Evolutionary conservation across 1,140 invertebrate genomes (phyloP), one percentile per base, ranked within the genome.

Genomic region (Tribolium madens): DNA sequence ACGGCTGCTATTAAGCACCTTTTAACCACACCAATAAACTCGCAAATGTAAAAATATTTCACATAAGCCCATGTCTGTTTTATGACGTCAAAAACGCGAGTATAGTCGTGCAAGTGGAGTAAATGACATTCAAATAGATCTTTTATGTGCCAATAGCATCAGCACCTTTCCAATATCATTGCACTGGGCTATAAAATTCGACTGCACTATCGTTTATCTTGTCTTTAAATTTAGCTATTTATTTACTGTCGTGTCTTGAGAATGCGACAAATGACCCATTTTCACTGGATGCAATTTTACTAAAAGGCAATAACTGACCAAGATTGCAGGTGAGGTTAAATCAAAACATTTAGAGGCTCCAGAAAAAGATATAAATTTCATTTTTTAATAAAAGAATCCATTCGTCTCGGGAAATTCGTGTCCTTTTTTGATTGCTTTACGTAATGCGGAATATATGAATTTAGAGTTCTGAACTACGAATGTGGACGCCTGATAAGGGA

Each of bases 1-100:
- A 36, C 18, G 15, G 15, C 10, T 9, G 52, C 52, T 57, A 57
- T 57, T 57, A 57, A 57, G 17, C 6, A 18, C 57, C 21, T 36
- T 36, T 64, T 64, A 64, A 64, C 57, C 57, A 64, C 57, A 57
- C 57, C 57, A 64, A 64, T 64, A 64, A 64, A 64, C 57, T 42
- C 26, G 21, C 12, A 64, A 64, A 64, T 36, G 26, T 64, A 64
- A 64, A 64, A 64, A 64, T 64, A 15, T 64, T 36, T n/a, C 57
- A 13, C 57, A 31, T 64, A 64, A 64, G 33, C 26, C 57, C 14
- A 21, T 64, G 9, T 31, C 57, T 2, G 26, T 64, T 64, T 36
- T 64, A 36, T 36, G 57, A 31, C 13, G 26, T 13, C 26, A 36
- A 64, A 57, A 21, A 18, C 26, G 3, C 13, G 4, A 18, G 26